Conservation (phyloP, 2,888 invertebrate genomes). For the Prenolepis imparis region DNA sequence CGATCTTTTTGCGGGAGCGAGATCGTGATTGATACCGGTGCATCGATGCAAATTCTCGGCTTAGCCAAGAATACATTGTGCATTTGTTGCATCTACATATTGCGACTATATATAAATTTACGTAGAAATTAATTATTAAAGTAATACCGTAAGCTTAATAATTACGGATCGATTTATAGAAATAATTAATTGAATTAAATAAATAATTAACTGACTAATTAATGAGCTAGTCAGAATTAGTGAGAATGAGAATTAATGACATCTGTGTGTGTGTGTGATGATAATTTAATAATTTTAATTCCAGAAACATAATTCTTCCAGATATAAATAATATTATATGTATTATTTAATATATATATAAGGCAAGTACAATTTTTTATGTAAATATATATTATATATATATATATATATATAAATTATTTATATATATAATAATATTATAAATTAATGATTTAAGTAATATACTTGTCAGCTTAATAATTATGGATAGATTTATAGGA, state of each 20-base stretch:
- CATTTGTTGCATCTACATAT: not conserved
- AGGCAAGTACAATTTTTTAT: too few species aligned
- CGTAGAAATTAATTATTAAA: not conserved
- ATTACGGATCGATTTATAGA: not conserved
- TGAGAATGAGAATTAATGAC: not conserved
- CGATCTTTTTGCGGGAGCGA: slow-evolving; percentile 38
- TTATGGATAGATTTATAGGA: not conserved
- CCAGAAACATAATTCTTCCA: too few species aligned
- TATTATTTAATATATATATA: too few species aligned
- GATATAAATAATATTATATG: too few species aligned
- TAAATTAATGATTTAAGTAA: not conserved
- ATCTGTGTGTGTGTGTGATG: not conserved
- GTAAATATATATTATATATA: too few species aligned
- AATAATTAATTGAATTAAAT: not conserved
- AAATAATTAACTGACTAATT: slow-evolving; percentile 15
- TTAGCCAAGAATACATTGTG: not conserved
- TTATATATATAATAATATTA: too few species aligned
- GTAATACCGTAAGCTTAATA: not conserved
- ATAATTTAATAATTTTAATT: not conserved
- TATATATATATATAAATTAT: too few species aligned
- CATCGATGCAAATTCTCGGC: not conserved
- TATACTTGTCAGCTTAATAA: not conserved
- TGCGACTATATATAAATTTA: not conserved
- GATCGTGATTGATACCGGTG: slow-evolving; percentile 31
- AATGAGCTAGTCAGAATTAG: too few species aligned